Evolutionary conservation across 2,113 vertebrate genomes (phyloP), one percentile per base, ranked within the genome.

Genomic region (Callithrix jacchus): DNA sequence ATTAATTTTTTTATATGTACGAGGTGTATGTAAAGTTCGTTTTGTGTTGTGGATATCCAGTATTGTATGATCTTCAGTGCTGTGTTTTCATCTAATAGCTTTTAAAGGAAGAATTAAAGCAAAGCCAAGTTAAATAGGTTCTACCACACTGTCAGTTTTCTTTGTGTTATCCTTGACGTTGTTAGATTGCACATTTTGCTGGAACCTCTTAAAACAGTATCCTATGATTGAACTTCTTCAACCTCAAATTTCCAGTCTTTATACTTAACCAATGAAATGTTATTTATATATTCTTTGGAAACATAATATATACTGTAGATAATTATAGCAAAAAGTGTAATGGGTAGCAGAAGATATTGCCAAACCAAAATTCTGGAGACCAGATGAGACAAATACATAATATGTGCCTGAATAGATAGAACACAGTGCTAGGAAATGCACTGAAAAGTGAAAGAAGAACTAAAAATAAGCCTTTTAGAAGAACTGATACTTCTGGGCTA

Each of bases 281-380:
- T 98, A 97, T 98, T 98, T 98, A 98, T 98, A 96, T 97, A 80
- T 91, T 95, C 73, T 97, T 97, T 98, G 98, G 98, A 98, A 98
- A 95, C 94, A 95, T 97, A 98, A 89, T 95, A 97, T 96, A 97
- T 95, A 89, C 92, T 98, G 87, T 70, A 96, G 95, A 97, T 98
- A 98, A 98, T 98, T 98, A 97, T 4, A 98, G 95, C 87, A 97
- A 87, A 98, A 98, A 95, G 87, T 97, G 89, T 97, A 97, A 93
- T 92, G 97, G 91, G 77, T 82, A 95, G 94, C 52, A 93, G 58
- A 95, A 98, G 94, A 97, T 83, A 54, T 23, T 95, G 97, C 97
- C 97, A 98, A 97, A 96, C 97, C 96, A 87, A 97, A 97, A 89
- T 54, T 97, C 96, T 97, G 94, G 96, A 97, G 93, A 92, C 85